A percentile compares a stretch with the other conserved stretches of the same genome.
Evolutionary conservation across 2,888 invertebrate genomes (phyloP).

Genomic region (Lochmaea crataegi): DNA sequence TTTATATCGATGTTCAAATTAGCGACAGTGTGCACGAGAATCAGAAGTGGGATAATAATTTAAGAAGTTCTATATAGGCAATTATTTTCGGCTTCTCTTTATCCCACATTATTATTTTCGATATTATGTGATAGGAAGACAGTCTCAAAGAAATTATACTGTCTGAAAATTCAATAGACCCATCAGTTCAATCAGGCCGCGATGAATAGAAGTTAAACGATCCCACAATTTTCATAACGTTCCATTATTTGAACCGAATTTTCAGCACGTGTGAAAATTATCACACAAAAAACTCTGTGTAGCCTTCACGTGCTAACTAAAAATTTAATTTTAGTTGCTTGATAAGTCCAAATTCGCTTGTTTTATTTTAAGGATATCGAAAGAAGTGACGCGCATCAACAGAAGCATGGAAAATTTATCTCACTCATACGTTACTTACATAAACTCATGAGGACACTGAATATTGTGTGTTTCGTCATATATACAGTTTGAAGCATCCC

Average conservation of each 20-base stretch:
- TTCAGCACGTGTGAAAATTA: not conserved
- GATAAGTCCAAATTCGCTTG: no score
- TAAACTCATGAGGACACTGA: no score
- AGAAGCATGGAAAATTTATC: no score
- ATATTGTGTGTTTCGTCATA: no score
- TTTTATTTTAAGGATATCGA: no score
- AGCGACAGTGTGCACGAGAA: not conserved
- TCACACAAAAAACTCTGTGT: not conserved
- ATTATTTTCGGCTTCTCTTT: not conserved
- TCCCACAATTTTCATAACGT: not conserved
- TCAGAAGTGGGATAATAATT: not conserved
- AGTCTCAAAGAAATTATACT: constrained; percentile 4
- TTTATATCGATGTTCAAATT: not conserved
- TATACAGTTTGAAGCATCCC: no score
- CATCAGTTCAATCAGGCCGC: constrained; percentile 11
- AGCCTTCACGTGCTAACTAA: no score
- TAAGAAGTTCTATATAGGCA: not conserved
- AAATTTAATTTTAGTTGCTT: no score
- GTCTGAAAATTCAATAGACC: constrained; percentile 16
- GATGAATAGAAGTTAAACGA: constrained; percentile 10
- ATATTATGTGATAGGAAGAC: no score
- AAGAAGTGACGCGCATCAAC: no score
- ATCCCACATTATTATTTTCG: not conserved
- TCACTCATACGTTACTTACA: no score
- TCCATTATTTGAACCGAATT: not conserved